phyloP scores from a whole-genome alignment of 1,140 invertebrate species.

The Araneus ventricosus region DNA sequence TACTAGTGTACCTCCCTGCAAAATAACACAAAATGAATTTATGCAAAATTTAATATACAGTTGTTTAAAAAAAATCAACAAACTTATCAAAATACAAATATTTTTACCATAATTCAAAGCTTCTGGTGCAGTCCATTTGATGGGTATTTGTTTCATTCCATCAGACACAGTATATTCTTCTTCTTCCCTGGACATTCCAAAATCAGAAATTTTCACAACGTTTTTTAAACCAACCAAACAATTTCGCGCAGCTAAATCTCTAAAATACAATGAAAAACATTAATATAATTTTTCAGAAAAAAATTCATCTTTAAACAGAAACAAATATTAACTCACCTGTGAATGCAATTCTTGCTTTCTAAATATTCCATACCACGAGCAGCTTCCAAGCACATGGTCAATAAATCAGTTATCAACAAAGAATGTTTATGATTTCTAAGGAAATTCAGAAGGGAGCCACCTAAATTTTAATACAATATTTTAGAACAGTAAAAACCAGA shows the following conservation, averaged over 20 bases:
- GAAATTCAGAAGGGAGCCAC: constrained; percentile 93
- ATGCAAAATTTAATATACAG: not conserved
- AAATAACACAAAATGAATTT: constrained; percentile 46
- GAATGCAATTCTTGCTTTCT: constrained; percentile 97
- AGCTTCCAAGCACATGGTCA: constrained; percentile 95
- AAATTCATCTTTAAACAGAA: not conserved
- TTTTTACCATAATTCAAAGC: constrained; percentile 94
- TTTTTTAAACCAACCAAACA: constrained; percentile 93
- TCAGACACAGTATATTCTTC: constrained; percentile 98
- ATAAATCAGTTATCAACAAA: constrained; percentile 81
- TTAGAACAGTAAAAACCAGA: not conserved
- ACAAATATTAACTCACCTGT: constrained; percentile 82
- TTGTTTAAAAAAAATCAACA: not conserved
- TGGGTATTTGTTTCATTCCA: constrained; percentile 98
- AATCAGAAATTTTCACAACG: constrained; percentile 97
- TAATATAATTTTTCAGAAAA: not conserved
- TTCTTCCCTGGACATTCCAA: constrained; percentile 98
- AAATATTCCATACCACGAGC: constrained; percentile 97
- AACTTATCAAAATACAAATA: not conserved
- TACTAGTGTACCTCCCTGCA: constrained; percentile 95
- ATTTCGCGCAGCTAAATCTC: constrained; percentile 96
- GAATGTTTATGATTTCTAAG: constrained; percentile 83
- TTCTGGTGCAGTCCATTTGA: constrained; percentile 98
- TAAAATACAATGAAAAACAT: constrained; percentile 75
- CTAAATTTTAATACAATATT: constrained; percentile 80